These are phyloP conservation scores for Prenolepis imparis DNA, from an alignment of 2,888 invertebrate species.

Conservation along the genomic window DNA sequence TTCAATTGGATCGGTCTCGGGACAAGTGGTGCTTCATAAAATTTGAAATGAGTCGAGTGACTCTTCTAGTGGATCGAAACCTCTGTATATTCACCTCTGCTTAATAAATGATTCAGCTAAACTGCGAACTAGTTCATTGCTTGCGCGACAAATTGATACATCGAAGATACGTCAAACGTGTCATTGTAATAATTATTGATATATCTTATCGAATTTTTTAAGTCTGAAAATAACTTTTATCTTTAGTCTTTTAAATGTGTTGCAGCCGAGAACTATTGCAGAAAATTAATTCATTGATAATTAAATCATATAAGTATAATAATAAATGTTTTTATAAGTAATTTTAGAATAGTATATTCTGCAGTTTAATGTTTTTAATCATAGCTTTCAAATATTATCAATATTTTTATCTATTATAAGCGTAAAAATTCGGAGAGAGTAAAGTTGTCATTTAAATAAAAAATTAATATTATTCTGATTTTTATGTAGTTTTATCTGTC, in stretches of 20 bases:
- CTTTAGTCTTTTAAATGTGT: not conserved
- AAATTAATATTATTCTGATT: not conserved
- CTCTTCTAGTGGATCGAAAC: not conserved
- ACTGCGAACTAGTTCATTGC: not conserved
- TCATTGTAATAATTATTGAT: not conserved
- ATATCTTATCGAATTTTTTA: not conserved
- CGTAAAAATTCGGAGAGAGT: not conserved
- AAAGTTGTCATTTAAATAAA: not conserved
- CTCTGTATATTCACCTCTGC: not conserved
- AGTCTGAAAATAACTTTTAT: not conserved
- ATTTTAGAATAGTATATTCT: not conserved
- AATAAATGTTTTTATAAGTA: not conserved
- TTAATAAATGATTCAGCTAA: slow-evolving; percentile 28
- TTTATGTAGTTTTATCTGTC: not conserved
- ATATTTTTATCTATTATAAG: not conserved
- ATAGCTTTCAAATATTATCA: not conserved
- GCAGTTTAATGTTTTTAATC: not conserved
- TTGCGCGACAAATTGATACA: not conserved
- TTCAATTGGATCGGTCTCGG: slow-evolving; percentile 62
- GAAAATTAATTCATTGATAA: slow-evolving; percentile 13
- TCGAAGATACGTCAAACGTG: not conserved
- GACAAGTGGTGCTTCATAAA: slow-evolving; percentile 63
- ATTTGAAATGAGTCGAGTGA: slow-evolving; percentile 60
- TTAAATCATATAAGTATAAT: not conserved
- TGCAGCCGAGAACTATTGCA: not conserved